These are phyloP conservation scores for Silurus meridionalis DNA, from an alignment of 2,113 vertebrate species.

Conservation along the genomic window DNA sequence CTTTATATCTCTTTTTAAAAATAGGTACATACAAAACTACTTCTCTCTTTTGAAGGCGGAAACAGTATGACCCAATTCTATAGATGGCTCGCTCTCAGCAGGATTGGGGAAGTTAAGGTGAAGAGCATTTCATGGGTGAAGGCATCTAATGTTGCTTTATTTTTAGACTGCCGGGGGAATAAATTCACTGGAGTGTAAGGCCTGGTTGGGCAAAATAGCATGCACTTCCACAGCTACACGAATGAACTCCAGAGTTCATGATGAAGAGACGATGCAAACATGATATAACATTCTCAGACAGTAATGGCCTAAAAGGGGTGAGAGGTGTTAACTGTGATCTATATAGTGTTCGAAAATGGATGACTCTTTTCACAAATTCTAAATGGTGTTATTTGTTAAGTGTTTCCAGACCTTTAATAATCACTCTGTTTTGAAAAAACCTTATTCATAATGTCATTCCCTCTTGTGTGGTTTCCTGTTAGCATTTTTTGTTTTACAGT, in stretches of 20 bases:
- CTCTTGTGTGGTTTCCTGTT: neutral
- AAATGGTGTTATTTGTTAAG: neutral
- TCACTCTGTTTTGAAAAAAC: neutral
- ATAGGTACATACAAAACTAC: slow-evolving; percentile 16
- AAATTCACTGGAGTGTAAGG: slow-evolving; percentile 52
- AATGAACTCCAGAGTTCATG: slow-evolving; percentile 54
- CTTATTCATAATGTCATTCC: neutral
- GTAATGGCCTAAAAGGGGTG: slow-evolving; percentile 55
- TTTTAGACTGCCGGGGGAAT: slow-evolving; percentile 47
- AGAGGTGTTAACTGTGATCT: slow-evolving; percentile 52
- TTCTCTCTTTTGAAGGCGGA: neutral
- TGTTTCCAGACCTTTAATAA: neutral
- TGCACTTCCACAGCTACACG: slow-evolving; percentile 48
- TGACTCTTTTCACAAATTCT: neutral
- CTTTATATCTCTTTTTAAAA: slow-evolving; percentile 35
- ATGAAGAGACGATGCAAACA: slow-evolving; percentile 54
- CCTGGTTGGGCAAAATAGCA: slow-evolving; percentile 55
- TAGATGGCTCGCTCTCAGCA: slow-evolving; percentile 18
- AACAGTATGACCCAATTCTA: slow-evolving; percentile 30
- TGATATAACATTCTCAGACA: slow-evolving; percentile 57
- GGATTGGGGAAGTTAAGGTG: slow-evolving; percentile 30
- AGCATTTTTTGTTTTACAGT: neutral
- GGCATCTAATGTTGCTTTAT: slow-evolving; percentile 49
- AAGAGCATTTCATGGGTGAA: slow-evolving; percentile 45
- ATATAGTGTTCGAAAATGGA: slow-evolving; percentile 41